phyloP scores from a whole-genome alignment of 30 jellyfish, hydroid and myxozoan genomes.

The Cassiopea andromeda region DNA sequence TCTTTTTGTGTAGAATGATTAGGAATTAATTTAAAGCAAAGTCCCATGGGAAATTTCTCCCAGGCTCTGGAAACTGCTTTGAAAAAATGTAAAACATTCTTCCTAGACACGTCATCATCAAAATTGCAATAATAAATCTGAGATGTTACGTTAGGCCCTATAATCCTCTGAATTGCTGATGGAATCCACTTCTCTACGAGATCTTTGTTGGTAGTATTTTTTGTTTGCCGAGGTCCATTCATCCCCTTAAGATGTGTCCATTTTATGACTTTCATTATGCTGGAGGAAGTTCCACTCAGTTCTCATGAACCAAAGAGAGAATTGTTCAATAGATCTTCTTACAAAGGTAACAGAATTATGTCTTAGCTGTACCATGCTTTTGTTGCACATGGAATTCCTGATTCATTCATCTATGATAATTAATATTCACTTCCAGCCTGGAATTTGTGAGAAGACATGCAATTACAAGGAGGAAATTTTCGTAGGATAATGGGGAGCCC shows the following conservation, averaged over 20 bases:
- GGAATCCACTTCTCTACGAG: not conserved
- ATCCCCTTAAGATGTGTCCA: not conserved
- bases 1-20: not conserved
- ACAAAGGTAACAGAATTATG: no score
- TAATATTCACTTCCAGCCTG: no score
- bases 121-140: not conserved
- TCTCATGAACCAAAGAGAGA: not conserved
- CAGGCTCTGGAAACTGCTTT: not conserved
- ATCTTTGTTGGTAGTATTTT: not conserved
- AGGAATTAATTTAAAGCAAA: not conserved
- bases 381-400: no score
- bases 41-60: constrained; percentile 9
- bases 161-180: not conserved
- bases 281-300: not conserved
- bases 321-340: no score
- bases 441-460: no score
- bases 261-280: not conserved
- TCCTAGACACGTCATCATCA: not conserved
- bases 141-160: not conserved
- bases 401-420: no score
- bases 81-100: not conserved
- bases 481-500: no score
- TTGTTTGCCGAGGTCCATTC: not conserved
- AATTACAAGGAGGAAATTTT: no score
- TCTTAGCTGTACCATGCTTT: no score